Conservation (phyloP, 2,888 invertebrate species). For the Sphaeridia pumilis region DNA sequence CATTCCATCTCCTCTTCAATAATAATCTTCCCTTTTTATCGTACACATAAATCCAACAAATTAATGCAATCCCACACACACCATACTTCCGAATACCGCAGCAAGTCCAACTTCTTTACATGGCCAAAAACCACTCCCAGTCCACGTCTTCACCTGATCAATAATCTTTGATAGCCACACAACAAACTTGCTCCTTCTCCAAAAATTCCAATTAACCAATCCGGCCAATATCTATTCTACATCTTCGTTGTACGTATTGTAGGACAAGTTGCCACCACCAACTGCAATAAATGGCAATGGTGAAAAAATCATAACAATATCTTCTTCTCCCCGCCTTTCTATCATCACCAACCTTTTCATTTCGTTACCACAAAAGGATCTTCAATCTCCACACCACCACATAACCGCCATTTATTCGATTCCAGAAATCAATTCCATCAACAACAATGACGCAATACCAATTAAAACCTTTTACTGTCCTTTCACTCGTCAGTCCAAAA, state of each 20-base stretch:
- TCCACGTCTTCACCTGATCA: not conserved
- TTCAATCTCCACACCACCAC: too few relatives aligned
- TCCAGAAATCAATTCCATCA: too few relatives aligned
- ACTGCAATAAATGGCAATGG: not conserved
- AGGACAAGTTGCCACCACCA: not conserved
- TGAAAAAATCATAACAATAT: not conserved
- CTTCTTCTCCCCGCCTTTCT: not conserved
- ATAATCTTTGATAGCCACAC: not conserved
- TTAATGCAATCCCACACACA: conserved; percentile 1
- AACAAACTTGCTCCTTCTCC: not conserved
- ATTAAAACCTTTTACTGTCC: too few relatives aligned
- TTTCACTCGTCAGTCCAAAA: too few relatives aligned
- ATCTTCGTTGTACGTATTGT: not conserved
- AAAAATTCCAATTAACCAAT: not conserved
- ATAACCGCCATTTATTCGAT: too few relatives aligned
- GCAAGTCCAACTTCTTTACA: not conserved
- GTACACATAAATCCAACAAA: not conserved
- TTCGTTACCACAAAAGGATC: too few relatives aligned
- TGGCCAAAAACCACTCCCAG: not conserved
- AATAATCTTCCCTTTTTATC: conserved; percentile 19
- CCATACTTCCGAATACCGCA: not conserved
- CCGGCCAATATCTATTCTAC: not conserved
- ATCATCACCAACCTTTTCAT: too few relatives aligned
- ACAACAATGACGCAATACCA: too few relatives aligned
- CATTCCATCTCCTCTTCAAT: conserved; percentile 28